phyloP scores from a whole-genome alignment of 2,113 vertebrate genomes.

The Delphinus delphis region DNA sequence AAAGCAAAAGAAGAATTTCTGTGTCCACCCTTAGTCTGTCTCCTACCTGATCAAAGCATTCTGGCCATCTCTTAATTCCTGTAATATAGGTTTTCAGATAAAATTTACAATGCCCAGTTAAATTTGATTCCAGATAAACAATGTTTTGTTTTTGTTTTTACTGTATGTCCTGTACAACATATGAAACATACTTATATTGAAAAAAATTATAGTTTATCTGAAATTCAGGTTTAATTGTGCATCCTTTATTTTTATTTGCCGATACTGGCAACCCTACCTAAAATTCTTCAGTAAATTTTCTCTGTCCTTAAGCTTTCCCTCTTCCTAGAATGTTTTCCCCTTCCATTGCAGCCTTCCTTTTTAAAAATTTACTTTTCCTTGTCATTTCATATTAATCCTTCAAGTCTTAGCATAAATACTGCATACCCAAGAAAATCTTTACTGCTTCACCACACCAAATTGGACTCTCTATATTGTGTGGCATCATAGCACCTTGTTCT shows the following conservation, averaged over 20 bases:
- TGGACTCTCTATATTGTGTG: not conserved
- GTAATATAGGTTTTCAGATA: not conserved
- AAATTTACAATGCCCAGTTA: not conserved
- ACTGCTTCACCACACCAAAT: not conserved
- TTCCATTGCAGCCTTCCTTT: not conserved
- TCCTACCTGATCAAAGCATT: not conserved
- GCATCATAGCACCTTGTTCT: not conserved
- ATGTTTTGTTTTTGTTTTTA: not conserved
- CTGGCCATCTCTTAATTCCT: not conserved
- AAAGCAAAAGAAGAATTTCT: not conserved
- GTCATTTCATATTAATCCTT: not conserved
- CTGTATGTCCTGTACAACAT: not conserved
- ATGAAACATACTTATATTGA: not conserved
- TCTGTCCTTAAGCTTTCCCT: not conserved
- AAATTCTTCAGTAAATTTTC: not conserved
- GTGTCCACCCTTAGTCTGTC: not conserved
- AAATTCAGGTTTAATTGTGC: not conserved
- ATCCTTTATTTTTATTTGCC: not conserved
- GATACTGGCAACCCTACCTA: not conserved
- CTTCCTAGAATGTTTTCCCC: not conserved
- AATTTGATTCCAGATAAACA: not conserved
- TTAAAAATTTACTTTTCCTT: not conserved
- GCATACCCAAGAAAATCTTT: not conserved
- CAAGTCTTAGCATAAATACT: not conserved
- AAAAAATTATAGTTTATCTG: not conserved